Conservation (phyloP, 2,797 vertebrate genomes). For the Tiaroga cobitis region DNA sequence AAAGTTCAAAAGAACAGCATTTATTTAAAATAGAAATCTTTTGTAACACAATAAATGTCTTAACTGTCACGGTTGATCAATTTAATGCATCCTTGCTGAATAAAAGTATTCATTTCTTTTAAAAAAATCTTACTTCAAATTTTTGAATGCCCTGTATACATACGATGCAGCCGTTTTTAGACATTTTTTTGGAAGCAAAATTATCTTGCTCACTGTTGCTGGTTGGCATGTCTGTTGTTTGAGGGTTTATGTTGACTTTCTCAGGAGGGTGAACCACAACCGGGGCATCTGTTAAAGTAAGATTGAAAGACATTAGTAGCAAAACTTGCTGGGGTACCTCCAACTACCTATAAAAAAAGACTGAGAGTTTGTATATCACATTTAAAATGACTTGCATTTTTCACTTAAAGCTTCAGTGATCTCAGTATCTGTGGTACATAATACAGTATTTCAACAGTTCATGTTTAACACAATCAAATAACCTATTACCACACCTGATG, state of each 20-base stretch:
- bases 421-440: constrained; percentile 55
- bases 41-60: background rate
- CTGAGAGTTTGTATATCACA: constrained; percentile 1
- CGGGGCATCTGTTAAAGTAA: constrained; percentile 28
- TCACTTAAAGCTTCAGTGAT: constrained; percentile 60
- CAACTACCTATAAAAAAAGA: constrained; percentile 3
- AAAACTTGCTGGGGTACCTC: background rate
- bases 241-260: constrained; percentile 32
- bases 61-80: background rate
- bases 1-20: background rate
- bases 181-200: background rate
- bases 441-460: constrained; percentile 18
- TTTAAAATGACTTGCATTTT: constrained; percentile 58
- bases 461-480: constrained; percentile 1
- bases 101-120: background rate
- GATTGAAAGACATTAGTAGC: background rate
- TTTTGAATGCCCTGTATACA: no score
- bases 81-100: background rate
- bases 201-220: constrained; percentile 43
- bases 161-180: background rate
- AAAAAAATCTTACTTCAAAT: no score
- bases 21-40: background rate
- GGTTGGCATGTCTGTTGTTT: constrained; percentile 44
- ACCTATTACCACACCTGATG: constrained; percentile 66
- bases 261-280: constrained; percentile 37